These are phyloP conservation scores for Zootoca vivipara DNA, from an alignment of 2,113 vertebrate genomes.

Conservation along the genomic window DNA sequence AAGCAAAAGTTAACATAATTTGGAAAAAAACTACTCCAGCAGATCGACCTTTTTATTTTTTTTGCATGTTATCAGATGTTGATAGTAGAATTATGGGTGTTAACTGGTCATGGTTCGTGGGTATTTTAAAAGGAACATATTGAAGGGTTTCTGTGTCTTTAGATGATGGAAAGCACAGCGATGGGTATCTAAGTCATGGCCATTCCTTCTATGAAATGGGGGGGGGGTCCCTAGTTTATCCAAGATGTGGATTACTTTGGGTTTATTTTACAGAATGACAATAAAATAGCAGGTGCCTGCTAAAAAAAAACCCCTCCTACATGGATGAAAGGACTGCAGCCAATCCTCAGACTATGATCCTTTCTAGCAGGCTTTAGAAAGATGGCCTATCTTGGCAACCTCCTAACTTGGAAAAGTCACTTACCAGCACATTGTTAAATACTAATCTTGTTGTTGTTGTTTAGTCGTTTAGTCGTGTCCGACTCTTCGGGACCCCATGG, in stretches of 20 bases:
- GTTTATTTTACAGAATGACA: neutral
- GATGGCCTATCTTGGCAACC: neutral
- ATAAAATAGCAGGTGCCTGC: neutral
- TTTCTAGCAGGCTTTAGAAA: neutral
- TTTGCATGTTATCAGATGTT: neutral
- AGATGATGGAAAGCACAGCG: neutral
- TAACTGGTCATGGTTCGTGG: neutral
- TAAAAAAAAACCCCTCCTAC: neutral
- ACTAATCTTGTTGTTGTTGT: neutral
- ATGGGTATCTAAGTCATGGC: no score
- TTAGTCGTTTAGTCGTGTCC: no score
- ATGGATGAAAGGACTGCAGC: neutral
- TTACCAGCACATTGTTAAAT: neutral
- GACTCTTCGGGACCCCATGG: no score
- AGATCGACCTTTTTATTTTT: neutral
- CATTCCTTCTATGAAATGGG: neutral
- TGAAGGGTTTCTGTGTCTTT: neutral
- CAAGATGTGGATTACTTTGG: neutral
- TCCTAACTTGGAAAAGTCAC: neutral
- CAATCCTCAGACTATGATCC: neutral
- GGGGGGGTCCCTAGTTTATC: neutral
- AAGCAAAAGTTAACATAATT: neutral
- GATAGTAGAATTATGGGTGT: neutral
- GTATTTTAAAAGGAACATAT: neutral
- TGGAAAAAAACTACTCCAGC: neutral